These are phyloP conservation scores for Poeciliopsis turneri DNA, from an alignment of 2,797 vertebrate species.

Conservation along the genomic window DNA sequence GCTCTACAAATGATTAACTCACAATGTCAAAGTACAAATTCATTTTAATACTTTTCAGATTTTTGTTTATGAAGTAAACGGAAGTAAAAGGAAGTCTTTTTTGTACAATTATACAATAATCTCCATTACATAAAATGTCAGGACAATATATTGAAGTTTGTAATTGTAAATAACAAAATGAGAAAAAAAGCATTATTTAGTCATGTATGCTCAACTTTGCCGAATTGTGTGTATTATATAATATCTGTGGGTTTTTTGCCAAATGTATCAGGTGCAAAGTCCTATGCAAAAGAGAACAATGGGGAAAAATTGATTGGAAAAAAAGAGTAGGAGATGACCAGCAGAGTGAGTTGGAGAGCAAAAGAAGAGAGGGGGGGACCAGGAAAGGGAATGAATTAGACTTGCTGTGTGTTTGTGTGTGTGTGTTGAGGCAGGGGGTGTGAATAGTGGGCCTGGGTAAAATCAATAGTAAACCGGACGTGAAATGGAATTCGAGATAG, in stretches of 20 bases:
- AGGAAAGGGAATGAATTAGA: slow-evolving; percentile 59
- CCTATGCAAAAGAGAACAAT: slow-evolving; percentile 49
- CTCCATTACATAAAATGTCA: background rate
- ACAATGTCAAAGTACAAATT: background rate
- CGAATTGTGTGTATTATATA: slow-evolving; percentile 65
- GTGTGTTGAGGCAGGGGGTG: slow-evolving; percentile 33
- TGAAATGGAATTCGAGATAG: slow-evolving; percentile 81
- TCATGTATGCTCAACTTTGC: slow-evolving; percentile 45
- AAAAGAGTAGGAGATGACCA: slow-evolving; percentile 44
- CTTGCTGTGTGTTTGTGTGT: slow-evolving; percentile 33
- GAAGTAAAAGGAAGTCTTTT: background rate
- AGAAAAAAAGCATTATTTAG: slow-evolving; percentile 3
- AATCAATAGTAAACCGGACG: slow-evolving; percentile 82
- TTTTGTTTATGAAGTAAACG: background rate
- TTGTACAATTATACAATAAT: background rate
- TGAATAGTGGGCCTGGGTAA: slow-evolving; percentile 71
- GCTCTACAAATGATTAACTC: background rate
- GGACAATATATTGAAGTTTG: background rate
- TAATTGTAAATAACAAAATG: background rate
- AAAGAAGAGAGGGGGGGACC: slow-evolving; percentile 35
- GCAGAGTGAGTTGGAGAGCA: slow-evolving; percentile 43
- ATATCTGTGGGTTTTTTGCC: slow-evolving; percentile 23
- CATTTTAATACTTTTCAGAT: background rate
- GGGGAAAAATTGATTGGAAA: slow-evolving; percentile 44
- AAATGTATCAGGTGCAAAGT: slow-evolving; percentile 32